Base-by-base conservation (phyloP, 2,113 vertebrate species). In the Ginglymostoma cirratum region DNA sequence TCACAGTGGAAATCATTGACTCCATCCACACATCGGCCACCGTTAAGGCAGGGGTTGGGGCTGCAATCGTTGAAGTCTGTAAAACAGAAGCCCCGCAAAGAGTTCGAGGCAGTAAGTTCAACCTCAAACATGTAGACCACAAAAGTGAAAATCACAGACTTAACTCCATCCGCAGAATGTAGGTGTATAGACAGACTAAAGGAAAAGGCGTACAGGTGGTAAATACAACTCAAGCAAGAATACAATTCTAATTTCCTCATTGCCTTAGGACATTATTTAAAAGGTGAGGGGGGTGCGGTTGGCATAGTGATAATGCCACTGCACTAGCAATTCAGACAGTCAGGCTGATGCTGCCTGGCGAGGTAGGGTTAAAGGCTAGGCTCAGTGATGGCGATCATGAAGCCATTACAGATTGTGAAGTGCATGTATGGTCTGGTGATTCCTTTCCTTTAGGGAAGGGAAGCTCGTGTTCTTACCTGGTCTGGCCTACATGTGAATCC, bases 21-120 rank as follows among this genome's bases (percentile, higher is more conserved):
- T 96, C 98, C 97, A 96, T 99, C 98, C 30, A 98, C 97, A 96
- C 99, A 99, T 42, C 96, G 97, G 61, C 98, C 99, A 65, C 98
- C 98, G 0, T 99, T 99, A 97, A 98, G 98, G 98, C 99, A 99
- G 0, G 98, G 98, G 67, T 98, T 98, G 30, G 98, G 98, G 70
- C 96, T 98, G 97, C 99, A 99, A 97, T 99, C 99, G 95, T 99
- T 98, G 97, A 98, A 98, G 96, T 99, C 99, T 99, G 96, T 93
- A 96, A 70, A 45, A 38, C 72, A 15, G 34, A 30, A 69, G 90
- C 5, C 80, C 70, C 5, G 48, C 80, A 45, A 5, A 66, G 89
- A 23, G 61, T 66, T 38, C 23, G 70, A 70, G 61, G 23, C 15
- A 27, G n/a, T 38, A 4, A 93, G 61, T 6, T 34, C 65, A 38